Evolutionary conservation across 1,140 invertebrate genomes (phyloP), one percentile per base, ranked within the genome.

Genomic region (Cephus cinctus): DNA sequence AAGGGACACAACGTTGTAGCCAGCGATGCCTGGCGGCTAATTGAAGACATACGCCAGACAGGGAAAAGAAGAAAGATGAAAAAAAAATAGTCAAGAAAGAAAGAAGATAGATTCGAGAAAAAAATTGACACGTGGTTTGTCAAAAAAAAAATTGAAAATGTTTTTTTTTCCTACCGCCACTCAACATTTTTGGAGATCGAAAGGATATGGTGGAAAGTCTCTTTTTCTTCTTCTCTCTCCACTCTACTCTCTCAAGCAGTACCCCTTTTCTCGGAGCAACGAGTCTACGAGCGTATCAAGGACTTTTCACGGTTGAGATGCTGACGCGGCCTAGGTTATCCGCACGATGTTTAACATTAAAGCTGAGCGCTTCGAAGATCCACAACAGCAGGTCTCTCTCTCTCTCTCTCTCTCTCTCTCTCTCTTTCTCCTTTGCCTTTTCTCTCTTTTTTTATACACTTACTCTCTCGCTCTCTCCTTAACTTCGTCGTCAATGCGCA

Each of bases 281-380:
- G 16, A 16, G 35, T 38, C n/a, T 21, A 18, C 43, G 15, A 22
- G 43, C 49, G 50, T 52, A 62, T 61, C 64, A 64, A 67, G 64
- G 61, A 64, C 57, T 67, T 50, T 67, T 67, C 56, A 61, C 61
- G 64, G 59, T 67, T 59, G 64, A 61, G 55, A 61, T 55, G 54
- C 53, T 63, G 60, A 65, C 56, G 54, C 51, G 63, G 56, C 57
- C 56, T 63, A 63, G 60, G 60, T 61, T 59, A 56, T 57, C 48
- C 38, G 30, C 23, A 12, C 43, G 47, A 44, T 42, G 36, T 50
- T 54, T 49, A 48, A 51, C 43, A 35, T 51, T n/a, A n/a, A n/a
- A n/a, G n/a, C n/a, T n/a, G n/a, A n/a, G n/a, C n/a, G n/a, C n/a
- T n/a, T n/a, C n/a, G n/a, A n/a, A n/a, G n/a, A n/a, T n/a, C n/a